These are phyloP conservation scores for Clarias gariepinus DNA, from an alignment of 2,113 vertebrate genomes.

Conservation along the genomic window DNA sequence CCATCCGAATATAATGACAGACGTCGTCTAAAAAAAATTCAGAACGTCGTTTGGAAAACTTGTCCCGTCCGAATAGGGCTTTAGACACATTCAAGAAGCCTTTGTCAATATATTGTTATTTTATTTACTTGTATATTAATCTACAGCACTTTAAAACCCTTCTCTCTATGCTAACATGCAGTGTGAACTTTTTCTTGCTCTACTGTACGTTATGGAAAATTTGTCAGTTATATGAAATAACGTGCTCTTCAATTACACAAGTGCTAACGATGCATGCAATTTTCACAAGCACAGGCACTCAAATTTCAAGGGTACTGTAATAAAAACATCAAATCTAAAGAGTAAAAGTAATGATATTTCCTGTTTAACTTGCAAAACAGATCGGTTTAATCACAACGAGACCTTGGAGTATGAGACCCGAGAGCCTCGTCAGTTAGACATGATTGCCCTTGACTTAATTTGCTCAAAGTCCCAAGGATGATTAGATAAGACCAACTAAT, in stretches of 20 bases:
- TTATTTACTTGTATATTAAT: neutral
- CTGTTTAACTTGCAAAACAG: slow-evolving; percentile 29
- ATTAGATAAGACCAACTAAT: slow-evolving; percentile 1
- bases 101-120: neutral
- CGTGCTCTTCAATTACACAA: neutral
- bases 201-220: neutral
- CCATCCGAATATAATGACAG: too few species aligned
- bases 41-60: too few species aligned
- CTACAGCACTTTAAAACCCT: neutral
- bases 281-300: neutral
- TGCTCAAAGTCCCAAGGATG: slow-evolving; percentile 17
- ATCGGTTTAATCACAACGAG: slow-evolving; percentile 2
- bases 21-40: too few species aligned
- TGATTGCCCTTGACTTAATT: slow-evolving; percentile 39
- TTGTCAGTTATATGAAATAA: neutral
- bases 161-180: neutral
- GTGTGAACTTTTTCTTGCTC: neutral
- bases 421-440: slow-evolving; percentile 11
- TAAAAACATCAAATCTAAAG: slow-evolving; percentile 10
- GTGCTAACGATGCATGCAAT: neutral
- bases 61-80: too few species aligned
- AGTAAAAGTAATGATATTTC: slow-evolving; percentile 30
- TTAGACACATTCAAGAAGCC: neutral
- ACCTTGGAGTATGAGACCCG: neutral
- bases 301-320: neutral